phyloP scores from a whole-genome alignment of 1,140 invertebrate genomes.

The Condylostylus longicornis region DNA sequence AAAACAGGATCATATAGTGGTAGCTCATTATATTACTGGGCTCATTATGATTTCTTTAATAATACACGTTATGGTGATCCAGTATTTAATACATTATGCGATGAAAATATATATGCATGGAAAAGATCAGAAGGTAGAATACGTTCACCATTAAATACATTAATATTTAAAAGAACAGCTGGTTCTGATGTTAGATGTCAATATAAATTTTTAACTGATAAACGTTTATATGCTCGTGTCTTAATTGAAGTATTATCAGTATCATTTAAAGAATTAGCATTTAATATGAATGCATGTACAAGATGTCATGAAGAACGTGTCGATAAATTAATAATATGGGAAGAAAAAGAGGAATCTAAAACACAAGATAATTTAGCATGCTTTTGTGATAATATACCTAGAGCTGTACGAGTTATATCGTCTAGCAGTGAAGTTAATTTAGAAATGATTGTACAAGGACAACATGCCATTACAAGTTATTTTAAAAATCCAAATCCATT shows the following conservation, averaged over 20 bases:
- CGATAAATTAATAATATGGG: conserved; percentile 64
- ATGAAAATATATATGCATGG: conserved; percentile 72
- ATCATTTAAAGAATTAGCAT: conserved; percentile 49
- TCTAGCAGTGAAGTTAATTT: conserved; percentile 61
- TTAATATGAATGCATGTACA: conserved; percentile 60
- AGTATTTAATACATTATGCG: conserved; percentile 61
- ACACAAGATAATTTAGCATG: conserved; percentile 37
- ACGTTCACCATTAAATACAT: conserved; percentile 64
- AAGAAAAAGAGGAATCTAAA: conserved; percentile 40
- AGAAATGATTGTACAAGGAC: conserved; percentile 62
- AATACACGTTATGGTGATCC: conserved; percentile 69
- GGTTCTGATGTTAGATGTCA: conserved; percentile 57
- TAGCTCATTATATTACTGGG: conserved; percentile 78
- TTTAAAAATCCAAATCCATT: conserved; percentile 69
- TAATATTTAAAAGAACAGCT: conserved; percentile 63
- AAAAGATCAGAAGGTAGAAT: conserved; percentile 50
- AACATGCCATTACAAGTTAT: conserved; percentile 66
- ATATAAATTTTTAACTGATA: conserved; percentile 68
- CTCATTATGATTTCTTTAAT: conserved; percentile 84
- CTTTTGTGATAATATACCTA: conserved; percentile 44
- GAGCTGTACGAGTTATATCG: conserved; percentile 51
- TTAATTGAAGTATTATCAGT: conserved; percentile 40
- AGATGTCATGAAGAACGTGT: conserved; percentile 72
- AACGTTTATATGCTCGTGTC: conserved; percentile 59
- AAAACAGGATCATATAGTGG: conserved; percentile 82